Conservation (phyloP, 1,140 invertebrate genomes). For the Procambarus clarkii region DNA sequence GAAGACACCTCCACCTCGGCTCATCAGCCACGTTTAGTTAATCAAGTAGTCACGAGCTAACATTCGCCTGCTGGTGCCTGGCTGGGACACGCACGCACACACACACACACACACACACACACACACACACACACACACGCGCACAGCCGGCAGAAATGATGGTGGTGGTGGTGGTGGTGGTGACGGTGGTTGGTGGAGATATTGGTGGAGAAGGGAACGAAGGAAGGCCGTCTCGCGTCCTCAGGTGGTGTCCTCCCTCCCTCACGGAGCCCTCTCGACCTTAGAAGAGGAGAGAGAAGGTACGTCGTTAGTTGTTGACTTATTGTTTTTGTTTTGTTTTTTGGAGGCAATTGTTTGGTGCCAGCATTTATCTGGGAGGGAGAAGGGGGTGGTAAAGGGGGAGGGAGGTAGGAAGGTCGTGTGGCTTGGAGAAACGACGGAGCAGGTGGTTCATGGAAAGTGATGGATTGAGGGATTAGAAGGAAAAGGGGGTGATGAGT, state of each 20-base stretch:
- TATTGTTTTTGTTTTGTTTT: neutral
- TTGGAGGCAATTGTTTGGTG: slow-evolving; percentile 25
- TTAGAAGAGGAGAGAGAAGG: slow-evolving; percentile 69
- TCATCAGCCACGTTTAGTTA: too few relatives aligned
- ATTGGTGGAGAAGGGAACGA: slow-evolving; percentile 66
- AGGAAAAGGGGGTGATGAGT: too few relatives aligned
- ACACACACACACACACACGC: slow-evolving; percentile 15
- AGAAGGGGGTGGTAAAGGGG: neutral
- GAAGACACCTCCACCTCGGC: too few relatives aligned
- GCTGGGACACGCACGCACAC: too few relatives aligned
- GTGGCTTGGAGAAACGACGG: too few relatives aligned
- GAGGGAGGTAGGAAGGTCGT: neutral
- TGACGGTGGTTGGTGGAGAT: slow-evolving; percentile 29
- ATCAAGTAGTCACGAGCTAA: too few relatives aligned
- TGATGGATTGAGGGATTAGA: too few relatives aligned
- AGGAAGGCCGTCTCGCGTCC: slow-evolving; percentile 47
- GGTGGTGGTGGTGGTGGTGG: slow-evolving; percentile 25
- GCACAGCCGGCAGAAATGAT: neutral
- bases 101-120: too few relatives aligned
- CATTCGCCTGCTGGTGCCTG: too few relatives aligned
- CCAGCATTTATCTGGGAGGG: neutral
- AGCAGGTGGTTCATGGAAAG: too few relatives aligned
- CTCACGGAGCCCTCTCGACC: slow-evolving; percentile 61
- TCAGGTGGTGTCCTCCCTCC: slow-evolving; percentile 56
- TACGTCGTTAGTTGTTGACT: slow-evolving; percentile 57